These are phyloP conservation scores for Garrulus glandarius DNA, from an alignment of 2,797 vertebrate genomes.

Conservation along the genomic window DNA sequence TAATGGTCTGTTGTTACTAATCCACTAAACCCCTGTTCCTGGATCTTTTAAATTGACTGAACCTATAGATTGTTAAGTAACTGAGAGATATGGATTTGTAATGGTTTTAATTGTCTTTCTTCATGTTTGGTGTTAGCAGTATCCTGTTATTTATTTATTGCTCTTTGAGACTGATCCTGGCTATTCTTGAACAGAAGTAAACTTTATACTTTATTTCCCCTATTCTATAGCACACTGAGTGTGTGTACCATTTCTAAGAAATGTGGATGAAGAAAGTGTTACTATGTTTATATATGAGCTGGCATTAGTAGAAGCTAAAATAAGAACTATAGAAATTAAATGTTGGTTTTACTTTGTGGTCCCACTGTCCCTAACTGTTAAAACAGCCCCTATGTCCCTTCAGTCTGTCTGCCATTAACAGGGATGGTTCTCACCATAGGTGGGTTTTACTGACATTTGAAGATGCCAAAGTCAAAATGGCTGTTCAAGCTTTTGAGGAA, in stretches of 20 bases:
- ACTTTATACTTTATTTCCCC: not conserved
- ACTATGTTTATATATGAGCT: not conserved
- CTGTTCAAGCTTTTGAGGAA: not conserved
- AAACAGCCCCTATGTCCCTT: not conserved
- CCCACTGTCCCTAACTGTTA: not conserved
- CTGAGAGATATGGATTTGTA: conserved; percentile 16
- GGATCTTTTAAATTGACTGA: conserved; percentile 72
- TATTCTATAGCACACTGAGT: not conserved
- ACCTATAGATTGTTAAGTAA: conserved; percentile 60
- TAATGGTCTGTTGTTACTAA: conserved; percentile 78
- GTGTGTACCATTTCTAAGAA: not conserved
- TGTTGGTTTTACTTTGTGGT: not conserved
- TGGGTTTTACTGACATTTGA: not conserved
- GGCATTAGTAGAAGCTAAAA: not conserved
- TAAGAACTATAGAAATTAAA: not conserved
- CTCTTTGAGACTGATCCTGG: not conserved
- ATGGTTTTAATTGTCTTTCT: conserved; percentile 20
- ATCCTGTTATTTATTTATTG: not conserved
- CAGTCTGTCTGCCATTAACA: not conserved
- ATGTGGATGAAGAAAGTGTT: not conserved
- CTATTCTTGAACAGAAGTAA: not conserved
- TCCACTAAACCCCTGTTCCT: conserved; percentile 68
- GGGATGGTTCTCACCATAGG: not conserved
- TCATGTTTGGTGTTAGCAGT: not conserved
- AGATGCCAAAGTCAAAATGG: not conserved